Percentiles rank a stretch among this genome's conserved stretches.
These are phyloP conservation scores for Bucorvus abyssinicus DNA, from an alignment of 2,797 vertebrate species.

Conservation along the genomic window DNA sequence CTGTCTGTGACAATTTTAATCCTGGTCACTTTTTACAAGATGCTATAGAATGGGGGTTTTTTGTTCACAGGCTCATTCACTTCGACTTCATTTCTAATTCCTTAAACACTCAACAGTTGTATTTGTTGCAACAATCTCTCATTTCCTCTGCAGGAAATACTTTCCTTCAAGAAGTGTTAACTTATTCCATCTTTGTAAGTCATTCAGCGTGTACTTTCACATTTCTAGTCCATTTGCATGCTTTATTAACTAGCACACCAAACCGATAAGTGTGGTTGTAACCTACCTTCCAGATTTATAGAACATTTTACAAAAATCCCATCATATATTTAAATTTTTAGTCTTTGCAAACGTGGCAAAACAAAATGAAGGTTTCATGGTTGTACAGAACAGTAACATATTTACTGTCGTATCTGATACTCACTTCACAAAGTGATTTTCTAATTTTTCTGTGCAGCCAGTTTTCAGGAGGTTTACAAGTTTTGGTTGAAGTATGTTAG, in stretches of 20 bases:
- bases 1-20: conserved; percentile 6
- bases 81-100: background rate
- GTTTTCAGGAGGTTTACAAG: background rate
- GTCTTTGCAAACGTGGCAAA: background rate
- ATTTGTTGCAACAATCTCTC: background rate
- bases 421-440: background rate
- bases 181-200: background rate
- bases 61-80: background rate
- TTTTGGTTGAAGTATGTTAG: background rate
- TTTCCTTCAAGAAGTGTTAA: background rate
- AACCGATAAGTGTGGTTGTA: background rate
- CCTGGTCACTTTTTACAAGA: background rate
- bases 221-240: background rate
- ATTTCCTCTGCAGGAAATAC: background rate
- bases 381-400: background rate
- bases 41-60: background rate
- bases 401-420: background rate
- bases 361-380: background rate
- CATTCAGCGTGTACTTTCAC: accelerated
- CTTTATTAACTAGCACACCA: background rate
- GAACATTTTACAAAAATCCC: background rate
- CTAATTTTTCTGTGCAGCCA: background rate
- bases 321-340: background rate
- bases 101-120: background rate
- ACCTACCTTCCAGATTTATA: background rate